These are phyloP conservation scores for Lucinisca nassula DNA, from an alignment of 2,888 invertebrate species.

Conservation along the genomic window DNA sequence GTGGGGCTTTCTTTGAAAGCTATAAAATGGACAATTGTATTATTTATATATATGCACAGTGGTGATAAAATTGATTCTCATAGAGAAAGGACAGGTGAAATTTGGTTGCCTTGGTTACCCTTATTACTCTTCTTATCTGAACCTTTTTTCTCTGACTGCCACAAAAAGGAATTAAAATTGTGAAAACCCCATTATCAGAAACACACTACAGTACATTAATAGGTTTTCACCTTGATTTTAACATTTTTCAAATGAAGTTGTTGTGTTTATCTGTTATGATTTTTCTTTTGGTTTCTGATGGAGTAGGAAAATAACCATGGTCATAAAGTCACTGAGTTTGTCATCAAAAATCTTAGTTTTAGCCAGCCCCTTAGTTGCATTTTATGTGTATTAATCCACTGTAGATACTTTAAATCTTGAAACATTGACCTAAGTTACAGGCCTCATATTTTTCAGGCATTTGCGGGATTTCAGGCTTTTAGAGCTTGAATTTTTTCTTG, in stretches of 20 bases:
- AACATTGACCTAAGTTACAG: neutral
- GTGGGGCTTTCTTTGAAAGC: too few relatives aligned
- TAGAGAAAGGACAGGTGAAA: too few relatives aligned
- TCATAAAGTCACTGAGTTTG: neutral
- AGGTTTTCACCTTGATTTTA: neutral
- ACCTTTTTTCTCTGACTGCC: too few relatives aligned
- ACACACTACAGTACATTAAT: neutral
- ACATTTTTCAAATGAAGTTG: neutral
- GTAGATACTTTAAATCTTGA: neutral
- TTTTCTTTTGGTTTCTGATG: neutral
- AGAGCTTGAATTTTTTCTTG: too few relatives aligned
- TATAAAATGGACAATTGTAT: too few relatives aligned
- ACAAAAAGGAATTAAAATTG: too few relatives aligned
- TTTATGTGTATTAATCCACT: neutral
- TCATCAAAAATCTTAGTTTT: neutral
- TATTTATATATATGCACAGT: too few relatives aligned
- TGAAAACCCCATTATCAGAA: neutral
- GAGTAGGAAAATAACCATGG: neutral
- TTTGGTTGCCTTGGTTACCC: too few relatives aligned
- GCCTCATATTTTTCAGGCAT: too few relatives aligned
- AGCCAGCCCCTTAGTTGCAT: neutral
- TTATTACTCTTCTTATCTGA: too few relatives aligned
- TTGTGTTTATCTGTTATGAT: constrained; percentile 9
- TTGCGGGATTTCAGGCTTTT: too few relatives aligned
- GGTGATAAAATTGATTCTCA: too few relatives aligned